A percentile compares a stretch with the other conserved stretches of the same genome.
Conservation (phyloP, 2,888 invertebrate species). For the Rapana venosa region DNA sequence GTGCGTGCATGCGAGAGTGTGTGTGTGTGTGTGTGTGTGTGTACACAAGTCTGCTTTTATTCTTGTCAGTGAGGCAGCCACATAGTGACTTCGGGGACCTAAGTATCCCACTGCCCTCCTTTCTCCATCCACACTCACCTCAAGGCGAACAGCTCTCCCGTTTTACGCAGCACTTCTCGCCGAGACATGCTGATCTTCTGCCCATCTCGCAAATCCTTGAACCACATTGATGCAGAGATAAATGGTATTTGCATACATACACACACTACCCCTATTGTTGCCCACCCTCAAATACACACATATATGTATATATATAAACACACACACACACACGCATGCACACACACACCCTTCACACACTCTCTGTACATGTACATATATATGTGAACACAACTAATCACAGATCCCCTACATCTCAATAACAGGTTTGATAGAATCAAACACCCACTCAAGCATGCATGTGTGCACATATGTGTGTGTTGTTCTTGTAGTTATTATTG, state of each 20-base stretch:
- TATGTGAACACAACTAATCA: not conserved
- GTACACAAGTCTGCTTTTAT: too few relatives aligned
- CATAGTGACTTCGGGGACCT: too few relatives aligned
- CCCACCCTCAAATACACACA: not conserved
- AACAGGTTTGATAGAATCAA: not conserved
- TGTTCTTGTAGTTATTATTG: too few relatives aligned
- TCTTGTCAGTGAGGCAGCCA: too few relatives aligned
- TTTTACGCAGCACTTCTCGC: constrained; percentile 86
- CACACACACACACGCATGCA: constrained; percentile 8
- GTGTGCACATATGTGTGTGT: too few relatives aligned
- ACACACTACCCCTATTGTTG: not conserved
- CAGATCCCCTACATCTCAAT: too few relatives aligned
- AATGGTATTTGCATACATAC: not conserved
- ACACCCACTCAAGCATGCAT: not conserved
- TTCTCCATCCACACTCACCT: constrained; percentile 79
- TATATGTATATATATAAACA: constrained; percentile 13
- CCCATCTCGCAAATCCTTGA: constrained; percentile 80
- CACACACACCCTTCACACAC: not conserved
- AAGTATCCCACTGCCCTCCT: not conserved
- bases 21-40: too few relatives aligned
- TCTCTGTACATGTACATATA: not conserved
- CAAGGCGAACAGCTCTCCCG: constrained; percentile 92
- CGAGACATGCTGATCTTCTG: constrained; percentile 84
- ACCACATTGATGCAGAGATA: not conserved
- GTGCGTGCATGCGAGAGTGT: too few relatives aligned